phyloP scores from a whole-genome alignment of 1,140 invertebrate genomes.

The Triops cancriformis region DNA sequence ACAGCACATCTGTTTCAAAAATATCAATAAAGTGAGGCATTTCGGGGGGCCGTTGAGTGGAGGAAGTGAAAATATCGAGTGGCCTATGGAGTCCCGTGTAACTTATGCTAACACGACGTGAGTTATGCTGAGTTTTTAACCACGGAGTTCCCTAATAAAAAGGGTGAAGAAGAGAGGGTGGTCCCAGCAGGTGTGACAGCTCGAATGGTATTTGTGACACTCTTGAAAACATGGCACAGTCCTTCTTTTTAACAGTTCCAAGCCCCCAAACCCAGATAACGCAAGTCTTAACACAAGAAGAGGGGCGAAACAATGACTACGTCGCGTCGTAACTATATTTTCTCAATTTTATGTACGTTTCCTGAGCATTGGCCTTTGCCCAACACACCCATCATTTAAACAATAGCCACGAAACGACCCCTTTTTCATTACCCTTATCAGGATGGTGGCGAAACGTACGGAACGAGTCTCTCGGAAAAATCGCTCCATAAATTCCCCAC shows the following conservation, averaged over 20 bases:
- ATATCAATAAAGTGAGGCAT: no score
- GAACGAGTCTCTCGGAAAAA: not conserved
- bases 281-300: not conserved
- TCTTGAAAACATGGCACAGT: not conserved
- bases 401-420: slow-evolving; percentile 4
- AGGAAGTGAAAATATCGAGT: not conserved
- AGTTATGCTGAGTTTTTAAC: not conserved
- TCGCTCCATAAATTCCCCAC: not conserved
- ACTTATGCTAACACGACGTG: not conserved
- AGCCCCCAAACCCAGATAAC: not conserved
- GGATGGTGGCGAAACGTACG: not conserved
- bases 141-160: not conserved
- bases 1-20: no score
- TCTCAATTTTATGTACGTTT: not conserved
- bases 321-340: not conserved
- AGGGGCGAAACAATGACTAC: not conserved
- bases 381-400: slow-evolving; percentile 1
- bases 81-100: not conserved
- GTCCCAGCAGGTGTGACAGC: slow-evolving; percentile 8
- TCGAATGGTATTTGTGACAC: not conserved
- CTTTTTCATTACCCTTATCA: not conserved
- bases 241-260: not conserved
- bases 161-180: slow-evolving; percentile 2
- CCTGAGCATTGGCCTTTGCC: not conserved
- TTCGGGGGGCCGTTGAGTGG: no score